A percentile compares a stretch with the other conserved stretches of the same genome.
These are phyloP conservation scores for Enhydra lutris DNA, from an alignment of 2,113 vertebrate species.

Conservation along the genomic window DNA sequence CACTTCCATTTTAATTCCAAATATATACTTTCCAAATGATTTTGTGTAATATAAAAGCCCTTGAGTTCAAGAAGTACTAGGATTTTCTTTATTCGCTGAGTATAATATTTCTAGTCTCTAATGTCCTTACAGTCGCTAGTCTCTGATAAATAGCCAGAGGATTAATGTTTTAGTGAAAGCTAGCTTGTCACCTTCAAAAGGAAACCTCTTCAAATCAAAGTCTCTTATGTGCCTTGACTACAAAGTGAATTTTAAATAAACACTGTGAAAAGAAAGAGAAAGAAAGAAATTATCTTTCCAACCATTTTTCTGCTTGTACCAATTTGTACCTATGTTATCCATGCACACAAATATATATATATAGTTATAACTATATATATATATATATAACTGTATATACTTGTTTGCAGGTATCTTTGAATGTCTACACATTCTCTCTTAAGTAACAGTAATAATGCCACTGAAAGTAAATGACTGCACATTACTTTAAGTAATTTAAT, in stretches of 20 bases:
- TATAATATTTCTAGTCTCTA: constrained; percentile 22
- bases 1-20: constrained; percentile 14
- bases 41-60: not conserved
- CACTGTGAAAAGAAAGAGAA: not conserved
- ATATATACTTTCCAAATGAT: not conserved
- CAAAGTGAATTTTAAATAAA: constrained; percentile 57
- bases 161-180: constrained; percentile 62
- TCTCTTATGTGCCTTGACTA: constrained; percentile 3
- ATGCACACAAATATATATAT: not conserved
- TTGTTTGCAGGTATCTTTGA: not conserved
- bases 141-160: constrained; percentile 66
- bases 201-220: constrained; percentile 56
- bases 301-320: not conserved
- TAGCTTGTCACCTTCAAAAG: constrained; percentile 51
- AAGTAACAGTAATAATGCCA: not conserved
- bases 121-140: not conserved
- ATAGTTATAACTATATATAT: not conserved
- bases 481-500: not conserved
- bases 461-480: not conserved
- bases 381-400: not conserved
- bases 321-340: not conserved
- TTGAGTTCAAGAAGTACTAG: not conserved
- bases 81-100: constrained; percentile 22
- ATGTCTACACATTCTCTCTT: not conserved
- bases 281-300: not conserved